phyloP scores from a whole-genome alignment of 2,888 invertebrate genomes.

The Cantharis flavilabris region DNA sequence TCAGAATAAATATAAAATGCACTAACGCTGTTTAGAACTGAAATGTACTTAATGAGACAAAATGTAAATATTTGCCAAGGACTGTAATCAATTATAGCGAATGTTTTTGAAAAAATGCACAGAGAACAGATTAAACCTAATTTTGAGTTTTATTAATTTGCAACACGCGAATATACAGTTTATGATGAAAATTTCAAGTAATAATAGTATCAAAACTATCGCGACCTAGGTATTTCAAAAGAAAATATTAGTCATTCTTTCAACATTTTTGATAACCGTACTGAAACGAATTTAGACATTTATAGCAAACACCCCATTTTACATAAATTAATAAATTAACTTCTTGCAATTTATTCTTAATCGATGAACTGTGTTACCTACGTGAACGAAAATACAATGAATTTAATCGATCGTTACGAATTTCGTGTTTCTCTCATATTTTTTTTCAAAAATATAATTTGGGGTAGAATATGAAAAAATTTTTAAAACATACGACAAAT shows the following conservation, averaged over 20 bases:
- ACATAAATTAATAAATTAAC: background rate
- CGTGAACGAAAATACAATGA: no score
- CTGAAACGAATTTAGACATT: background rate
- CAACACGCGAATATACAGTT: background rate
- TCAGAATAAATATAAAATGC: no score
- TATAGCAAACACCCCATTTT: background rate
- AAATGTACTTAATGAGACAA: no score
- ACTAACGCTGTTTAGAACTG: no score
- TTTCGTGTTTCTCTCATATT: no score
- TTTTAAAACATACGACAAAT: no score
- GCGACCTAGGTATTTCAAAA: background rate
- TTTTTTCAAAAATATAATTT: no score
- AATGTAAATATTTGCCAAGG: background rate
- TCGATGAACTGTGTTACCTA: background rate
- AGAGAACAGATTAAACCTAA: background rate
- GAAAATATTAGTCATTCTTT: background rate
- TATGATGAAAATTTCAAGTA: background rate
- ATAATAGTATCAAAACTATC: background rate
- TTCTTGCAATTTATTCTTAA: background rate
- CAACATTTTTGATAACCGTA: background rate
- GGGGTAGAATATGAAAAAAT: no score
- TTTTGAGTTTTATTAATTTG: background rate
- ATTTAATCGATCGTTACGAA: no score
- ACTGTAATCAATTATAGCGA: background rate
- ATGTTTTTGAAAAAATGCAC: background rate